phyloP scores from a whole-genome alignment of 2,113 vertebrate species.

The Myxocyprinus asiaticus region DNA sequence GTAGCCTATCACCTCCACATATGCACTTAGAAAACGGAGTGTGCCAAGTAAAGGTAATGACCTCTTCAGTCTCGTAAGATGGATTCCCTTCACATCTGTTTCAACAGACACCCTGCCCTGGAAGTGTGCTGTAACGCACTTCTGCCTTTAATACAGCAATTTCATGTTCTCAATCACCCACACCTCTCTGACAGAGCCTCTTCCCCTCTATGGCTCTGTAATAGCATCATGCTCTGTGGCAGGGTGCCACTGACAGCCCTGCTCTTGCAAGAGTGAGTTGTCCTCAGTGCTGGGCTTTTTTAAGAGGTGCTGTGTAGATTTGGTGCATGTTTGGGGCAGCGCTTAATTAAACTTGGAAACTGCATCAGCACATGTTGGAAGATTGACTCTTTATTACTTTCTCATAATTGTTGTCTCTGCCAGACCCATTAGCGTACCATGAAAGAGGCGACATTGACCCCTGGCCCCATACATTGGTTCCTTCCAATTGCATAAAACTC shows the following conservation, averaged over 20 bases:
- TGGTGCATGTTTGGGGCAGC: constrained; percentile 4
- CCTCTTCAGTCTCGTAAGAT: constrained; percentile 64
- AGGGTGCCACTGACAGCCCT: constrained; percentile 56
- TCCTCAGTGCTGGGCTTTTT: not conserved
- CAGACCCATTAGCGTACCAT: constrained; percentile 18
- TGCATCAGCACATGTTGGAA: constrained; percentile 13
- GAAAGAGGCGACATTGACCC: constrained; percentile 6
- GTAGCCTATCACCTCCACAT: constrained; percentile 45
- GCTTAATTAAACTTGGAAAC: constrained; percentile 21
- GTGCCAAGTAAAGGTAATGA: constrained; percentile 67
- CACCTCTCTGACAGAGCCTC: constrained; percentile 52
- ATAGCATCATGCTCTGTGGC: constrained; percentile 64
- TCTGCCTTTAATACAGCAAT: constrained; percentile 57
- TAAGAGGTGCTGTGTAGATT: constrained; percentile 17
- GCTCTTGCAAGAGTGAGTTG: constrained; percentile 45
- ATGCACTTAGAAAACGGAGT: constrained; percentile 66
- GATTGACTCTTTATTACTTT: not conserved
- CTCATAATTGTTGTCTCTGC: not conserved
- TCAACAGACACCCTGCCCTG: constrained; percentile 16
- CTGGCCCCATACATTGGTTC: not conserved
- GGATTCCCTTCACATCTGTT: constrained; percentile 61
- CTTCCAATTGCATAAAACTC: not conserved
- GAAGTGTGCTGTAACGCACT: constrained; percentile 67
- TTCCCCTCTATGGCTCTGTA: constrained; percentile 59
- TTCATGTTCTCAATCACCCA: constrained; percentile 67